A percentile compares a stretch with the other conserved stretches of the same genome.
phyloP scores from a whole-genome alignment of 2,797 vertebrate species.

The Microchirus variegatus region DNA sequence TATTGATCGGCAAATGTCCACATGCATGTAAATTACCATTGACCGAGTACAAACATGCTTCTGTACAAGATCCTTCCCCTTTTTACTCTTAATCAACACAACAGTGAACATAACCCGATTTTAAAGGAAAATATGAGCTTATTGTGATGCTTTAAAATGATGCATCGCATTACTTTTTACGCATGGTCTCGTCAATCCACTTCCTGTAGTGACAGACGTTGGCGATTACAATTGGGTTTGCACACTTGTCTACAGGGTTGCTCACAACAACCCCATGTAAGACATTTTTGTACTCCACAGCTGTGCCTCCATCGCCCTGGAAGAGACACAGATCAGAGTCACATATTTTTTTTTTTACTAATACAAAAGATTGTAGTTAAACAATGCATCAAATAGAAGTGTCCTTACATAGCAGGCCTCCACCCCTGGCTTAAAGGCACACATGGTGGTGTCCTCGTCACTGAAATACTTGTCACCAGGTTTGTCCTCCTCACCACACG shows the following conservation, averaged over 20 bases:
- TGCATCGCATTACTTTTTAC: not conserved
- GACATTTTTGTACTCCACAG: constrained; percentile 17
- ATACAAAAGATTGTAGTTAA: not conserved
- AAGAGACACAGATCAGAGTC: constrained; percentile 19
- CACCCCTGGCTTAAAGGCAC: constrained; percentile 15
- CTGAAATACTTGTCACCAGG: constrained; percentile 11
- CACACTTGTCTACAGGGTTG: constrained; percentile 35
- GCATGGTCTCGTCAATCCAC: constrained; percentile 46
- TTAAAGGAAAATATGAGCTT: too few relatives aligned
- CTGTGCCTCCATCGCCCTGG: constrained; percentile 45
- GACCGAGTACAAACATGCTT: too few relatives aligned
- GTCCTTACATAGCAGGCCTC: constrained; percentile 42
- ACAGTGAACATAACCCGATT: too few relatives aligned
- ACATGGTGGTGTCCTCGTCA: constrained; percentile 19
- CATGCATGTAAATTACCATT: too few relatives aligned
- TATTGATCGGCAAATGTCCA: too few relatives aligned
- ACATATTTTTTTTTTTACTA: not conserved
- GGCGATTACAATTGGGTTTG: constrained; percentile 16
- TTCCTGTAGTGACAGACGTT: constrained; percentile 35
- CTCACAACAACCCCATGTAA: constrained; percentile 40
- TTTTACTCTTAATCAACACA: too few relatives aligned
- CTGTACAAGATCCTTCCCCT: too few relatives aligned
- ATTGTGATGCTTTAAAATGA: too few relatives aligned
- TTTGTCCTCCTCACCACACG: constrained; percentile 35
- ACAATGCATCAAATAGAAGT: not conserved